Conservation (phyloP, 2,888 invertebrate genomes). For the Epinotia ramella region DNA sequence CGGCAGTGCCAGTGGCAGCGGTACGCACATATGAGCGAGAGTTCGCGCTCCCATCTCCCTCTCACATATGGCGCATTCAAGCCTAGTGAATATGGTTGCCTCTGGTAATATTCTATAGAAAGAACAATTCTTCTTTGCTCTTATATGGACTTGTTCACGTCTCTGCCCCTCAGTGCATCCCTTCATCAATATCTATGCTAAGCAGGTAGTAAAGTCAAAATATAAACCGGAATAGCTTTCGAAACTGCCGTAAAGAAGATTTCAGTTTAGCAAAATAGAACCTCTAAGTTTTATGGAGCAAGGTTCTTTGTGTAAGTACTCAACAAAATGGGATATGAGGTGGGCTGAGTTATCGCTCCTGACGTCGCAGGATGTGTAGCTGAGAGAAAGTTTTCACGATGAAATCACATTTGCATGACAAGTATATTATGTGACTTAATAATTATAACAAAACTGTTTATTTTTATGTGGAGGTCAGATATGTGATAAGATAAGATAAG, state of each 20-base stretch:
- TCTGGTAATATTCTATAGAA: no score
- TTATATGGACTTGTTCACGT: neutral
- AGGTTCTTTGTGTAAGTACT: neutral
- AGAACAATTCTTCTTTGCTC: neutral
- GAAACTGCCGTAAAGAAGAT: neutral
- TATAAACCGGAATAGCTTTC: neutral
- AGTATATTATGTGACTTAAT: neutral
- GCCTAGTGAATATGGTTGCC: no score
- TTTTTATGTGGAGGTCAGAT: neutral
- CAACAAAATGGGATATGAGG: neutral
- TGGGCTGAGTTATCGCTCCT: neutral
- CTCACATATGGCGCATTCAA: no score
- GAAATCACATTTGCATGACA: neutral
- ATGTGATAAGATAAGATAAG: no score
- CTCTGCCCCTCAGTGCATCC: neutral
- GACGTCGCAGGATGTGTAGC: neutral
- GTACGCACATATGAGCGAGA: no score
- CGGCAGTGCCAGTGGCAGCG: no score
- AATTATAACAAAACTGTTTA: neutral
- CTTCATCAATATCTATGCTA: constrained; percentile 14
- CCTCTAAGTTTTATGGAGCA: neutral
- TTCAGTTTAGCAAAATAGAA: neutral
- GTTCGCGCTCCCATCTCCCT: no score
- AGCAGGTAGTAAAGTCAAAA: constrained; percentile 1
- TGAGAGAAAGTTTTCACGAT: neutral